A percentile compares a stretch with the other conserved stretches of the same genome.
Evolutionary conservation across 2,888 invertebrate species (phyloP).

Genomic region (Adineta ricciae): DNA sequence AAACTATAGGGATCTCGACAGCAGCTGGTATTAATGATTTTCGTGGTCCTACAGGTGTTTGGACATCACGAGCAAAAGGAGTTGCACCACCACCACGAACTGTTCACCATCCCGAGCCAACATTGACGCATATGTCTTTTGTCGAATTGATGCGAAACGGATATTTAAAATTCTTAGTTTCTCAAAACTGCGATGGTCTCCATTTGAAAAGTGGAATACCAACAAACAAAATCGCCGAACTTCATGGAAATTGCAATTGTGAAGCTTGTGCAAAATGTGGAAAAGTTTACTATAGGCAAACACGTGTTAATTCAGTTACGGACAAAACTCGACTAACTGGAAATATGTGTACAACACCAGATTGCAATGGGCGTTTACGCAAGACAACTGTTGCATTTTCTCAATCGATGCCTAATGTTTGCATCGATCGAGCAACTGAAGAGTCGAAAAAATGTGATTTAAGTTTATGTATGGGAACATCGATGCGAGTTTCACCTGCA

Average conservation of each 20-base stretch:
- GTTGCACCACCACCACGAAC: neutral
- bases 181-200: constrained; percentile 21
- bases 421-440: neutral
- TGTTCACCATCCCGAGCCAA: neutral
- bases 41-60: constrained; percentile 39
- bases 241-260: constrained; percentile 10
- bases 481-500: constrained; percentile 19
- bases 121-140: constrained; percentile 17
- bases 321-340: neutral
- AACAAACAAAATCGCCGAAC: neutral
- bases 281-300: constrained; percentile 4
- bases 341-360: neutral
- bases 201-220: constrained; percentile 22
- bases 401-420: neutral
- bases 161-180: neutral
- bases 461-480: constrained; percentile 15
- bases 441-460: constrained; percentile 6
- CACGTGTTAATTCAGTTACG: neutral
- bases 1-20: constrained; percentile 41
- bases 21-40: constrained; percentile 44
- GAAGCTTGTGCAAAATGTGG: constrained; percentile 24
- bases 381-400: neutral
- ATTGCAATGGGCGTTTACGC: neutral
- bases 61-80: constrained; percentile 38
- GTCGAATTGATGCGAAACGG: neutral